Percentiles rank a stretch among this genome's conserved stretches.
Evolutionary conservation across 2,113 vertebrate species (phyloP).

Genomic region (Callaeas wilsoni): DNA sequence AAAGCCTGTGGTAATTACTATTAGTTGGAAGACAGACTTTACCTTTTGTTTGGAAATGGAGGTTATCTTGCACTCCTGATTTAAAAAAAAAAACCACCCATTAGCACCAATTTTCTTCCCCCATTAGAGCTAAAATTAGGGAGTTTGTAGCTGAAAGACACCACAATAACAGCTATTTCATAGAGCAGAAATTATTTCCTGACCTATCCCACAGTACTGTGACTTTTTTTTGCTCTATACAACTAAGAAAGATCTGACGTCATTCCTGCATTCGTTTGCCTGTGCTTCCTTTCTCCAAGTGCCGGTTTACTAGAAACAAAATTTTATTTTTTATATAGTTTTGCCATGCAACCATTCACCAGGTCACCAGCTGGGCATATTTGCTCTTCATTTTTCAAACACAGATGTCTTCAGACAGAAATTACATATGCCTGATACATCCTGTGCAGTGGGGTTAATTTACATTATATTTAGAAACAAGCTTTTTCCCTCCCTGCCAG

Average conservation of each 20-base stretch:
- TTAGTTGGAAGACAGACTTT: neutral
- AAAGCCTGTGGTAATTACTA: neutral
- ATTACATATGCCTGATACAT: neutral
- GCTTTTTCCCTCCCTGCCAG: neutral
- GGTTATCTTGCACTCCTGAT: neutral
- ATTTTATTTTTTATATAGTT: neutral
- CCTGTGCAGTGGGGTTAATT: neutral
- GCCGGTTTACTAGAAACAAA: neutral
- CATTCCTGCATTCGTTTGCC: neutral
- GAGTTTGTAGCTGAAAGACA: constrained; percentile 25
- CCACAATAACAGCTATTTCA: constrained; percentile 44
- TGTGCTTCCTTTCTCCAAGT: neutral
- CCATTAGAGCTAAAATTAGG: neutral
- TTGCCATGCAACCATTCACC: neutral
- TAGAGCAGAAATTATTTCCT: constrained; percentile 46
- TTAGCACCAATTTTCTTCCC: constrained; percentile 35
- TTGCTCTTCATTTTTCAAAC: neutral
- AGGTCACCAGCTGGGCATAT: neutral
- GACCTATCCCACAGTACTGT: neutral
- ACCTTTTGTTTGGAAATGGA: neutral
- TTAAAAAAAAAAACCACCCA: neutral
- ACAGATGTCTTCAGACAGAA: neutral
- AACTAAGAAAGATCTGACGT: neutral
- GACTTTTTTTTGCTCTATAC: neutral
- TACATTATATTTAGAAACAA: neutral